A percentile compares a stretch with the other conserved stretches of the same genome.
phyloP scores from a whole-genome alignment of 2,888 invertebrate species.

The Pycnomerus fuliginosus region DNA sequence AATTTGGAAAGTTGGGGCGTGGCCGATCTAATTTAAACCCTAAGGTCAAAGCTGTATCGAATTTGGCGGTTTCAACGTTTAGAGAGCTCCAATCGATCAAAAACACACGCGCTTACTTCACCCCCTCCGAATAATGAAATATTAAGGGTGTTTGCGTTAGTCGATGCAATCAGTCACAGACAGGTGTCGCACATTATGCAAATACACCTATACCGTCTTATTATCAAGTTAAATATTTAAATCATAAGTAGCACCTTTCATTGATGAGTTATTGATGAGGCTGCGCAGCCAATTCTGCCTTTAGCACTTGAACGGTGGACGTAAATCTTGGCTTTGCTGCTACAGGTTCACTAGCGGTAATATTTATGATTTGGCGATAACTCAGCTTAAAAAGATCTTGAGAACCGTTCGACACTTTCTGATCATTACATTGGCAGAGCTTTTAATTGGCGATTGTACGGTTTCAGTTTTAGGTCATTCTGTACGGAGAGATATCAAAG shows the following conservation, averaged over 20 bases:
- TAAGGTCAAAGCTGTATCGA: constrained; percentile 19
- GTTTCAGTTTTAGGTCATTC: too few relatives aligned
- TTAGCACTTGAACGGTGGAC: too few relatives aligned
- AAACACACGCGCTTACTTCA: constrained; percentile 6
- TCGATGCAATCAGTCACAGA: constrained; percentile 30
- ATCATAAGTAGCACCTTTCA: constrained; percentile 54
- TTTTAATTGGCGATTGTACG: too few relatives aligned
- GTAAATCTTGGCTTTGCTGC: too few relatives aligned
- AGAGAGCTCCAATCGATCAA: constrained; percentile 2
- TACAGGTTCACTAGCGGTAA: constrained; percentile 26
- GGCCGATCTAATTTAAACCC: constrained; percentile 27
- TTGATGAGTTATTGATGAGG: constrained; percentile 45
- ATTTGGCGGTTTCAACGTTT: constrained; percentile 6
- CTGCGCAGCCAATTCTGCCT: too few relatives aligned
- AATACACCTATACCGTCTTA: constrained; percentile 47
- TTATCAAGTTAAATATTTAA: constrained; percentile 54
- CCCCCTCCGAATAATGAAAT: constrained; percentile 21
- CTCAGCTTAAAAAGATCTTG: constrained; percentile 41
- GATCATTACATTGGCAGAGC: too few relatives aligned
- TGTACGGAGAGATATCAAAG: too few relatives aligned
- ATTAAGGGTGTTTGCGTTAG: constrained; percentile 16
- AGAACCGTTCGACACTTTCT: too few relatives aligned
- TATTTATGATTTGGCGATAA: constrained; percentile 42
- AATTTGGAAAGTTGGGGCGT: constrained; percentile 37
- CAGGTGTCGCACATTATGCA: constrained; percentile 51